These are phyloP conservation scores for Paraescarpia echinospica DNA, from an alignment of 1,140 invertebrate species.

Conservation along the genomic window DNA sequence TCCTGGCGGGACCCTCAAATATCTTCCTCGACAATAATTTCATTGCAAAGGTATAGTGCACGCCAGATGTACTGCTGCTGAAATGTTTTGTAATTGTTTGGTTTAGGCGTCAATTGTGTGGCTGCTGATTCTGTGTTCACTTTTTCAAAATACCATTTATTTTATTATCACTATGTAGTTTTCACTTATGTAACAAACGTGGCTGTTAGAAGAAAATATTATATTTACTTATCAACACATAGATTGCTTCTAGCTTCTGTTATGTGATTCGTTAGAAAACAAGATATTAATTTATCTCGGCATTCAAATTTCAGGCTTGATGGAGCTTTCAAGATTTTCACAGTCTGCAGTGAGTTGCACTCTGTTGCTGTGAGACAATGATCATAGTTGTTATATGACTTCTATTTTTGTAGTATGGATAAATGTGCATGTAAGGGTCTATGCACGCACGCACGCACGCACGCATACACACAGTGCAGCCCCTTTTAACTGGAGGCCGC, in stretches of 20 bases:
- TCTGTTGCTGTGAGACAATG: too few species aligned
- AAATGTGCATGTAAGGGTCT: too few species aligned
- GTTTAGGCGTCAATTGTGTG: not conserved
- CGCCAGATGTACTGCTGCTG: not conserved
- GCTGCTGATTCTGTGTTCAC: not conserved
- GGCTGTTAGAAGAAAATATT: not conserved
- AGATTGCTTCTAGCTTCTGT: too few species aligned
- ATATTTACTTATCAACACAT: not conserved
- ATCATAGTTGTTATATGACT: too few species aligned
- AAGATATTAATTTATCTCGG: too few species aligned
- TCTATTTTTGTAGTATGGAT: too few species aligned
- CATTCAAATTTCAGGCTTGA: too few species aligned
- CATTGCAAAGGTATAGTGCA: conserved; percentile 51
- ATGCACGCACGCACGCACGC: too few species aligned
- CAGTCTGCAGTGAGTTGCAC: too few species aligned
- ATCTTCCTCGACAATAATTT: conserved; percentile 60
- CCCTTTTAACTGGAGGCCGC: not conserved
- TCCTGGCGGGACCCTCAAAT: conserved; percentile 53
- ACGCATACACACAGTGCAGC: too few species aligned
- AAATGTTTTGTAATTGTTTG: not conserved
- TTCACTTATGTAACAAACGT: not conserved
- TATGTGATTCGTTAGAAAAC: too few species aligned
- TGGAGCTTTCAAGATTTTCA: not conserved
- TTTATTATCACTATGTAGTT: too few species aligned
- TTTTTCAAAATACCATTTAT: not conserved